Base-by-base conservation (phyloP, 2,888 invertebrate genomes). In the Oithona nana region DNA sequence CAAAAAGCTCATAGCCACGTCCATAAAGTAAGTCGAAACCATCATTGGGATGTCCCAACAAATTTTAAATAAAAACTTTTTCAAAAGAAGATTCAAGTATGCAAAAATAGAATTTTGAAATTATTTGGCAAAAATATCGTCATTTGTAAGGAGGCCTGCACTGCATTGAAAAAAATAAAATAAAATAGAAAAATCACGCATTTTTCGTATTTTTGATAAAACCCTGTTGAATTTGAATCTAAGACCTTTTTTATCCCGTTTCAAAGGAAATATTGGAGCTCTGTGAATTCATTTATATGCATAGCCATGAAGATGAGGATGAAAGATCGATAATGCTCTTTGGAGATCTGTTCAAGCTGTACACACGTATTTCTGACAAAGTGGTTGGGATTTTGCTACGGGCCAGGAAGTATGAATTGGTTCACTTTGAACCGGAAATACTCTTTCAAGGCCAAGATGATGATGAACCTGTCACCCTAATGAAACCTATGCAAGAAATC, bases 401-500 rank as follows among this genome's bases (percentile, higher is more conserved):
- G 24, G 62, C 62, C 24, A 56, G 54, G 62, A 62, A 62, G 48
- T 62, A 62, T 39, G 30, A 31, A 55, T 28, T 62, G 11, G 56
- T 62, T n/a, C 20, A 55, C 22, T 62, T 62, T 28, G 62, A 62
- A 31, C 54, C 54, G 3, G 62, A 62, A 48, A 62, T 55, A 13
- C 56, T 62, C 1, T 62, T 62, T 24, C 62, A 62, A 31, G 62
- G 54, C 24, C 52, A 61, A 54, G 29, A 61, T 50, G 59, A 59
- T 28, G 26, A 59, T 4, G 49, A 39, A 1, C 59, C 59, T 16
- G 50, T 59, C 28, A 26, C 4, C 26, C 50, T 59, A 13, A 48
- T 48, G 3, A 1, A 49, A 50, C 49, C 59, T 11, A 59, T 59
- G 59, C 26, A 48, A 24, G 49, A 59, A 22, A 59, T 59, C 49